phyloP scores from a whole-genome alignment of 1,140 invertebrate genomes.

The Anthonomus grandis region DNA sequence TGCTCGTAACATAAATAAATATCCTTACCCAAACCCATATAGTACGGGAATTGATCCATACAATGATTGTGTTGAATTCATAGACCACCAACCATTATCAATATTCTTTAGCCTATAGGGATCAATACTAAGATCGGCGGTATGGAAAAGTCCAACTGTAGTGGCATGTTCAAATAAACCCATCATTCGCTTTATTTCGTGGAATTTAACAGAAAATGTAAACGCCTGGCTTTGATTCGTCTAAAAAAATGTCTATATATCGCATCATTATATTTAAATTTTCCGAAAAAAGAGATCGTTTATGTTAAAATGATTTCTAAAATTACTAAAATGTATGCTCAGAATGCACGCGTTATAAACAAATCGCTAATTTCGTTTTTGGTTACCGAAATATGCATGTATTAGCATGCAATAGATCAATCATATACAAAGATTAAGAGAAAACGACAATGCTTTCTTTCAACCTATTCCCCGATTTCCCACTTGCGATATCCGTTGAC shows the following conservation, averaged over 20 bases:
- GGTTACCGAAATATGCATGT: too few relatives aligned
- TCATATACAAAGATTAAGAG: too few relatives aligned
- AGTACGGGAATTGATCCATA: slow-evolving; percentile 93
- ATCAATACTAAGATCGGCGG: slow-evolving; percentile 66
- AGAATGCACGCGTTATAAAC: too few relatives aligned
- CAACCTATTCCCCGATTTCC: too few relatives aligned
- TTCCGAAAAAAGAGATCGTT: too few relatives aligned
- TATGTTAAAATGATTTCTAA: too few relatives aligned
- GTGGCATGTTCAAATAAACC: slow-evolving; percentile 97
- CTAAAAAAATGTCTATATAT: slow-evolving; percentile 9
- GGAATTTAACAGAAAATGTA: slow-evolving; percentile 89
- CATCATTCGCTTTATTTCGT: slow-evolving; percentile 86
- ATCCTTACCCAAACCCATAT: slow-evolving; percentile 76
- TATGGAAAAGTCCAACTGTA: slow-evolving; percentile 77
- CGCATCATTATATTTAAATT: background rate
- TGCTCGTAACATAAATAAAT: too few relatives aligned
- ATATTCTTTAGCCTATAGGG: slow-evolving; percentile 95
- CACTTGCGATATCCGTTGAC: too few relatives aligned
- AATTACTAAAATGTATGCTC: too few relatives aligned
- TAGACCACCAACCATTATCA: slow-evolving; percentile 91
- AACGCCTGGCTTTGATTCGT: slow-evolving; percentile 58
- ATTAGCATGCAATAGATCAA: too few relatives aligned
- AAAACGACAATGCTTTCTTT: too few relatives aligned
- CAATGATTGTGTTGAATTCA: slow-evolving; percentile 90
- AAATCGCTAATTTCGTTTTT: too few relatives aligned